Percentiles rank a stretch among this genome's conserved stretches.
Conservation (phyloP, 2,888 invertebrate species). For the Metallyticus violacea region DNA sequence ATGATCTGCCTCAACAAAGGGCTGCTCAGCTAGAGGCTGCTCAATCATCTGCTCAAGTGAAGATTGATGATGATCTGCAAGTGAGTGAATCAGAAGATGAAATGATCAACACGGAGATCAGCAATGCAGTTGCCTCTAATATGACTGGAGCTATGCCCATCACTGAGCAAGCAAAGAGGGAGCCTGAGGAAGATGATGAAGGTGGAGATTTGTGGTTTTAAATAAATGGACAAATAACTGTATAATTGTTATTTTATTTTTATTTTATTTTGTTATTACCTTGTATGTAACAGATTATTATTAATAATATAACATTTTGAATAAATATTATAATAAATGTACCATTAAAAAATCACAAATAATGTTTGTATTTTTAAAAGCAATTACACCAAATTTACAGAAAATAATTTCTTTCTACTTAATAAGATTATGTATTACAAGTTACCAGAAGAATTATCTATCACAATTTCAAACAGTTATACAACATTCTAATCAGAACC, state of each 20-base stretch:
- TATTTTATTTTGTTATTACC: background rate
- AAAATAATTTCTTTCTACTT: background rate
- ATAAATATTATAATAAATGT: slow-evolving; percentile 10
- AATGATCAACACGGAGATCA: slow-evolving; percentile 35
- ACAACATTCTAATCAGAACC: background rate
- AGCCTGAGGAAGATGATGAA: slow-evolving; percentile 49
- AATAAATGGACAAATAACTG: background rate
- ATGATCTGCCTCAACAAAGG: slow-evolving; percentile 46
- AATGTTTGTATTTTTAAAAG: background rate
- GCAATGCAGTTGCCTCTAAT: slow-evolving; percentile 19
- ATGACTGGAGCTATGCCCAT: slow-evolving; percentile 22
- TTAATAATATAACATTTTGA: background rate
- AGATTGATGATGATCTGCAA: slow-evolving; percentile 70
- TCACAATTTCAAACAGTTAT: background rate
- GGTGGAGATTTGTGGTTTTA: slow-evolving; percentile 60
- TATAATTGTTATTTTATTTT: background rate
- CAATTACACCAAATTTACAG: background rate
- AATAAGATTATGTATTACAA: background rate
- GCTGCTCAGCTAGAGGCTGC: slow-evolving; percentile 38
- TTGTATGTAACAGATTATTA: slow-evolving; percentile 9
- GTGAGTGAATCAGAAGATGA: slow-evolving; percentile 78
- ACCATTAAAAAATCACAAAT: background rate
- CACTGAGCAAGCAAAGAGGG: slow-evolving; percentile 37
- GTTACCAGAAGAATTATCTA: background rate
- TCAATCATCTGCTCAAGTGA: slow-evolving; percentile 49